Percentiles rank a stretch among this genome's conserved stretches.
Evolutionary conservation across 2,113 vertebrate genomes (phyloP).

Genomic region (Ascaphus truei): DNA sequence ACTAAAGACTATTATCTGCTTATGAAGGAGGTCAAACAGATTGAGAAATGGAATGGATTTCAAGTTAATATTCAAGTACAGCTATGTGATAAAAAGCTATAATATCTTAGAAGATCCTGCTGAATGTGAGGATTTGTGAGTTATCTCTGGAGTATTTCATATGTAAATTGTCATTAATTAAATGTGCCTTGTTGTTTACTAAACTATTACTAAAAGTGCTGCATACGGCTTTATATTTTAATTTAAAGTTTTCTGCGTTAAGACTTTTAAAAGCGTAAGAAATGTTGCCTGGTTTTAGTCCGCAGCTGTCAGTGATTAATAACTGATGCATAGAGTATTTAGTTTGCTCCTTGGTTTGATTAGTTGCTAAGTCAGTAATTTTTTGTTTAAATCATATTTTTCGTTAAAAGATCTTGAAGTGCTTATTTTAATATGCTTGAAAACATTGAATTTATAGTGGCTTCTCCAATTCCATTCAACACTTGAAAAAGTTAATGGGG

Average conservation of each 20-base stretch:
- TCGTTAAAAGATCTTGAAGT: not conserved
- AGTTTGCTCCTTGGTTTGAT: slow-evolving; percentile 15
- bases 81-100: slow-evolving; percentile 16
- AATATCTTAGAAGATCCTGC: slow-evolving; percentile 19
- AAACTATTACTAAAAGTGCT: slow-evolving; percentile 35
- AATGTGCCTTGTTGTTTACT: slow-evolving; percentile 33
- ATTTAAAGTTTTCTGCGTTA: slow-evolving; percentile 32
- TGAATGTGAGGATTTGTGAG: slow-evolving; percentile 30
- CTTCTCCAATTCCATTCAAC: not conserved
- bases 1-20: slow-evolving; percentile 27
- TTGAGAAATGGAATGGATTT: slow-evolving; percentile 23
- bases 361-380: slow-evolving; percentile 18
- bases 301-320: slow-evolving; percentile 32
- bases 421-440: not conserved
- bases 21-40: slow-evolving; percentile 13
- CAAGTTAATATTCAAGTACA: slow-evolving; percentile 13
- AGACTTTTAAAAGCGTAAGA: slow-evolving; percentile 11
- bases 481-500: not conserved
- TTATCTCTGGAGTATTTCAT: slow-evolving; percentile 34
- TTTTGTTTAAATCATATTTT: slow-evolving; percentile 15
- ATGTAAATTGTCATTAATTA: slow-evolving; percentile 38
- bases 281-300: not conserved
- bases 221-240: slow-evolving; percentile 32
- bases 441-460: not conserved
- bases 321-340: slow-evolving; percentile 24